Percentiles rank a stretch among this genome's conserved stretches.
These are phyloP conservation scores for Mylabris sibirica DNA, from an alignment of 2,888 invertebrate species.

Conservation along the genomic window DNA sequence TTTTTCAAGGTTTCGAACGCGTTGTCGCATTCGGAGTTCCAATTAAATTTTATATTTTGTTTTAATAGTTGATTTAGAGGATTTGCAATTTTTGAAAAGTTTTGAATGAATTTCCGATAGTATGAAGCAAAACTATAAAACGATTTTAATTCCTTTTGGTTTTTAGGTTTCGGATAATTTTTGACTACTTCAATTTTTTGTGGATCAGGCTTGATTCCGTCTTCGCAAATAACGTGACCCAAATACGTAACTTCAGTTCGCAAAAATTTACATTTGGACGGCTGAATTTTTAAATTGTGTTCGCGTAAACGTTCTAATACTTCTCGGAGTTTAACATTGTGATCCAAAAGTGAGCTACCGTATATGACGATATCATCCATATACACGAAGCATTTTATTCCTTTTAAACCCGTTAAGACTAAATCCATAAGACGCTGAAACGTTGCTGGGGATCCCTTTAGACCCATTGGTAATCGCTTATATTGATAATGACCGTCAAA, in stretches of 20 bases:
- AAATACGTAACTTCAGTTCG: conserved; percentile 51
- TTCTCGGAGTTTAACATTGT: conserved; percentile 45
- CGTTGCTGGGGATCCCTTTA: conserved; percentile 28
- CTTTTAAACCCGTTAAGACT: conserved; percentile 32
- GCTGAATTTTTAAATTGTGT: conserved; percentile 47
- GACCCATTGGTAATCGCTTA: conserved; percentile 28
- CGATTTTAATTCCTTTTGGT: conserved; percentile 20
- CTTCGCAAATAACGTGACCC: conserved; percentile 52
- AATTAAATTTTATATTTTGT: conserved; percentile 39
- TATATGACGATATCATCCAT: conserved; percentile 38
- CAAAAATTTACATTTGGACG: conserved; percentile 52
- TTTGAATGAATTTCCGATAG: conserved; percentile 46
- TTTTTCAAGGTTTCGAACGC: too few species aligned
- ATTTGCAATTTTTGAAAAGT: conserved; percentile 42
- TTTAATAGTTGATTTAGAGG: conserved; percentile 44
- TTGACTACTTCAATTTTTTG: conserved; percentile 41
- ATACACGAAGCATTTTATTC: conserved; percentile 35
- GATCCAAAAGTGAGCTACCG: conserved; percentile 43
- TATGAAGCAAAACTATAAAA: conserved; percentile 41
- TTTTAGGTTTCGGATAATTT: conserved; percentile 46
- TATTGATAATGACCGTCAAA: conserved; percentile 32
- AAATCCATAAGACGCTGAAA: conserved; percentile 39
- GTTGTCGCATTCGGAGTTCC: conserved; percentile 27
- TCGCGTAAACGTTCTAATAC: conserved; percentile 46
- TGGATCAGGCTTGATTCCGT: conserved; percentile 54